These are phyloP conservation scores for Zaprionus tsacasi DNA, from an alignment of 1,140 invertebrate species.

Conservation along the genomic window DNA sequence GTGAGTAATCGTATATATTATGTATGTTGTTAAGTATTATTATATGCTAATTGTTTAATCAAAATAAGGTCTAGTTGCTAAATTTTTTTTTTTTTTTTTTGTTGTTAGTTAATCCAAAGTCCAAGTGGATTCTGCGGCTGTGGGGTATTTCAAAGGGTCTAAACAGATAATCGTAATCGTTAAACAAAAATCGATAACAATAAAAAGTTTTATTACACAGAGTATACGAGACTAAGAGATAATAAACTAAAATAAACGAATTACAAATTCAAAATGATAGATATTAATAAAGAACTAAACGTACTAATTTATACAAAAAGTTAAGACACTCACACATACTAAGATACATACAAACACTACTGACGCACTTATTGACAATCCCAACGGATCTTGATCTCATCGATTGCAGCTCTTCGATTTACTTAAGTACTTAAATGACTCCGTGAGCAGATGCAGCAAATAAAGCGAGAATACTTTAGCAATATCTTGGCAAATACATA, in stretches of 20 bases:
- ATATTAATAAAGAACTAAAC: conserved; percentile 17
- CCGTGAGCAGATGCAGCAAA: conserved; percentile 56
- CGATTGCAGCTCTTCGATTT: conserved; percentile 17
- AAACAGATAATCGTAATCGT: not conserved
- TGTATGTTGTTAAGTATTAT: conserved; percentile 48
- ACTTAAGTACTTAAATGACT: conserved; percentile 78
- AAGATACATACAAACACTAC: conserved; percentile 21
- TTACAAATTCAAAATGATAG: conserved; percentile 12
- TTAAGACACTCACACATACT: conserved; percentile 28
- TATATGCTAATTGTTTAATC: conserved; percentile 69
- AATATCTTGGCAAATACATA: conserved; percentile 61
- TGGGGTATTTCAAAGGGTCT: not conserved
- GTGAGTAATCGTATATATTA: conserved; percentile 62
- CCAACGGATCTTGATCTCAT: conserved; percentile 38
- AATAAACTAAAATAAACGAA: conserved; percentile 44
- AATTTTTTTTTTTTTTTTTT: conserved; percentile 51
- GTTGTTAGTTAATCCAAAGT: conserved; percentile 50
- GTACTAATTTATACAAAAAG: conserved; percentile 52
- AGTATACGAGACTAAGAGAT: conserved; percentile 22
- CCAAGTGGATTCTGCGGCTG: conserved; percentile 18
- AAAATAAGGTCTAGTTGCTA: conserved; percentile 62
- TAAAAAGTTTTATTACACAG: conserved; percentile 60
- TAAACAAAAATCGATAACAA: conserved; percentile 18
- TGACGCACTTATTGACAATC: conserved; percentile 27
- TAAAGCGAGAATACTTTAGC: conserved; percentile 67